These are phyloP conservation scores for Chloroceryle aenea DNA, from an alignment of 2,113 vertebrate species.

Conservation along the genomic window DNA sequence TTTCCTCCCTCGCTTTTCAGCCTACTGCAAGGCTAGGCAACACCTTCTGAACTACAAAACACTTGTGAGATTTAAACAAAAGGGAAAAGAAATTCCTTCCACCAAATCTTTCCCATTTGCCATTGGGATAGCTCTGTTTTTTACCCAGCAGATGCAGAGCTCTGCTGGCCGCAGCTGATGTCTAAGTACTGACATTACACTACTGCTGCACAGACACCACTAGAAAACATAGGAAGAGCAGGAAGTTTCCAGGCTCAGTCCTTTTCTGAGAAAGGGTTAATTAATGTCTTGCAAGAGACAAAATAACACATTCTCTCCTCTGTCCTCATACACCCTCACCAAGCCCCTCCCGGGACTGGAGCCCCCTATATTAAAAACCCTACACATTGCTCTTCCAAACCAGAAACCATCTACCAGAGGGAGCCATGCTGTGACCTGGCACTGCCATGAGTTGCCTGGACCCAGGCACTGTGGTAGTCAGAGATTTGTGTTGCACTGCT, in stretches of 20 bases:
- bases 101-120: not conserved
- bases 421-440: not conserved
- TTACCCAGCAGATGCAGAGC: not conserved
- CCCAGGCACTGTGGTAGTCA: not conserved
- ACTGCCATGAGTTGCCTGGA: not conserved
- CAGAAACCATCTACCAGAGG: not conserved
- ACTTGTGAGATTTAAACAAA: not conserved
- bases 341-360: not conserved
- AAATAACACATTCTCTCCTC: not conserved
- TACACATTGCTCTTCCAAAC: not conserved
- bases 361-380: not conserved
- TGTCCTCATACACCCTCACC: not conserved
- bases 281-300: not conserved
- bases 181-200: not conserved
- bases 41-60: not conserved
- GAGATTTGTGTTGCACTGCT: not conserved
- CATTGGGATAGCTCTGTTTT: not conserved
- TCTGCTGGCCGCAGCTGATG: not conserved
- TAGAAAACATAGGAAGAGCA: not conserved
- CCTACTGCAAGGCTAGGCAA: not conserved
- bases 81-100: not conserved
- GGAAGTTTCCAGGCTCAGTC: not conserved
- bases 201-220: not conserved
- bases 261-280: not conserved
- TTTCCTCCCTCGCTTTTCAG: not conserved